Evolutionary conservation across 2,113 vertebrate species (phyloP).

Genomic region (Myodes glareolus): DNA sequence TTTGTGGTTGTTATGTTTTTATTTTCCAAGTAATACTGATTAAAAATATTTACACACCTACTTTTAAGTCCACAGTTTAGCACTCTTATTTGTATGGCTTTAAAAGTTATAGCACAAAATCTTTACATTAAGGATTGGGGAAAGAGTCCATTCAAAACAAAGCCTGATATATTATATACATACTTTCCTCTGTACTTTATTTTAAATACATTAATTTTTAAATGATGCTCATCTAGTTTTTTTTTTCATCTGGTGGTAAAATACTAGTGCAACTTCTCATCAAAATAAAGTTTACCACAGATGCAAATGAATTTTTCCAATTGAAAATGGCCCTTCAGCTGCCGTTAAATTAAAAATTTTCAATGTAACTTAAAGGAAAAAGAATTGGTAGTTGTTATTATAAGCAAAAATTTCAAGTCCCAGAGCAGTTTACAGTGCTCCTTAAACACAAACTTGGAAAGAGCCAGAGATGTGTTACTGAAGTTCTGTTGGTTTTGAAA

Average conservation of each 20-base stretch:
- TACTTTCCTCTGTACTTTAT: conserved; percentile 77
- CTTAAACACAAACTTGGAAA: conserved; percentile 78
- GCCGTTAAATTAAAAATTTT: conserved; percentile 69
- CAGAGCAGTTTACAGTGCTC: conserved; percentile 79
- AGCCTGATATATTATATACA: conserved; percentile 85
- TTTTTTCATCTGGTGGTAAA: conserved; percentile 82
- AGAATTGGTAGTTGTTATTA: conserved; percentile 75
- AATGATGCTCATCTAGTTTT: conserved; percentile 73
- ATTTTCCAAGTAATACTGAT: conserved; percentile 88
- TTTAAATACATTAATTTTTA: conserved; percentile 82
- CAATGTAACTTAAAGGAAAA: conserved; percentile 75
- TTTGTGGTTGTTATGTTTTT: conserved; percentile 84
- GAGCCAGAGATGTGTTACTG: conserved; percentile 78
- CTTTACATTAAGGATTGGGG: conserved; percentile 83
- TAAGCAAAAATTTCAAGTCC: conserved; percentile 85
- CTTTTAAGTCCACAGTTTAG: conserved; percentile 86
- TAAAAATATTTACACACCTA: conserved; percentile 89
- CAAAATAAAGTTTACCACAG: conserved; percentile 81
- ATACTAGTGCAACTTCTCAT: conserved; percentile 84
- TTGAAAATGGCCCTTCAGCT: conserved; percentile 78
- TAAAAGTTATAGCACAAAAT: conserved; percentile 84
- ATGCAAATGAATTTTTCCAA: conserved; percentile 68
- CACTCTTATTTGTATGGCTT: conserved; percentile 89
- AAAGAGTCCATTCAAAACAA: conserved; percentile 80
- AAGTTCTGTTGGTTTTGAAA: conserved; percentile 81